phyloP scores from a whole-genome alignment of 2,797 vertebrate species.

The Tapera naevia region DNA sequence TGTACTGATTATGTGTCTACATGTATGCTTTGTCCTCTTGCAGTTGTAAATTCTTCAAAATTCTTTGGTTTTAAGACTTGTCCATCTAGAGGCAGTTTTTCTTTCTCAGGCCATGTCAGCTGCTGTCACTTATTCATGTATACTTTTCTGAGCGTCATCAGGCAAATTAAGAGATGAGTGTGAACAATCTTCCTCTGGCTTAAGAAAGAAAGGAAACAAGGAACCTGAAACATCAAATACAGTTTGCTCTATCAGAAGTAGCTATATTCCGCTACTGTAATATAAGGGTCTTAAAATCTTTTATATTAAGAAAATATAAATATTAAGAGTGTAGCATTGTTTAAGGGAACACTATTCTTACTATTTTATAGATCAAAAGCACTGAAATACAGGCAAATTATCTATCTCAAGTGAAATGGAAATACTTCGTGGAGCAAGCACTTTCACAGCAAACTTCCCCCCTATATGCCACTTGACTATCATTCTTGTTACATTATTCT shows the following conservation, averaged over 20 bases:
- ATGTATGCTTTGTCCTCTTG: rapidly evolving
- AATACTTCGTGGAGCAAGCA: not conserved
- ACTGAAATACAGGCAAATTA: not conserved
- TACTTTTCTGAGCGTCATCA: not conserved
- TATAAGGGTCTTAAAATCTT: not conserved
- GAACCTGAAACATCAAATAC: not conserved
- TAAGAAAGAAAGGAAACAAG: not conserved
- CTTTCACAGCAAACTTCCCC: not conserved
- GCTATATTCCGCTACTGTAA: not conserved
- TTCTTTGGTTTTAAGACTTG: not conserved
- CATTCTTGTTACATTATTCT: not conserved
- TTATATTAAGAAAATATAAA: not conserved
- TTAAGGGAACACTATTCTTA: not conserved
- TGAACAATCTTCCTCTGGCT: not conserved
- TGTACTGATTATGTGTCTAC: not conserved
- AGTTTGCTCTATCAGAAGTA: not conserved
- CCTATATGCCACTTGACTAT: not conserved
- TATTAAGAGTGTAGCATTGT: not conserved
- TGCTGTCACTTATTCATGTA: not conserved
- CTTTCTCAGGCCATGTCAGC: not conserved
- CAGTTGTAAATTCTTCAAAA: not conserved
- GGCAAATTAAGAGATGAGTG: not conserved
- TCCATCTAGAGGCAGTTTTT: not conserved
- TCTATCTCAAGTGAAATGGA: not conserved
- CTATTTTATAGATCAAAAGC: not conserved